Base-by-base conservation (phyloP, 2,797 vertebrate species). In the Acrossocheilus fasciatus region DNA sequence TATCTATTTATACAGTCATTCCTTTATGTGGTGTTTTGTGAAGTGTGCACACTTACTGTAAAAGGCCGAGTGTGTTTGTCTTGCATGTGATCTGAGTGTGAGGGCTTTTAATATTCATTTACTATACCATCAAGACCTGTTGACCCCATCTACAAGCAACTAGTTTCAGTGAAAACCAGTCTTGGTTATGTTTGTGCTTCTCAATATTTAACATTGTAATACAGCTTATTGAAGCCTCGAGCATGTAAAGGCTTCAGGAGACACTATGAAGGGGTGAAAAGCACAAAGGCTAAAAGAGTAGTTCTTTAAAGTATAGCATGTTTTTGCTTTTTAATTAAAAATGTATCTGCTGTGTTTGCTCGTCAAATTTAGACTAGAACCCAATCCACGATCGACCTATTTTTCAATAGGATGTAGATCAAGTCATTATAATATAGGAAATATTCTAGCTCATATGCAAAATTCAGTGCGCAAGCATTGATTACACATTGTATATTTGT, bases 311-410 rank as follows among this genome's bases (percentile, higher is more conserved):
- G 93, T 91, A 91, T 93, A 93, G 92, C 91, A 93, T 90, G 92
- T 90, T 89, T 94, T 91, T 92, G 90, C 88, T 91, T 89, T 92
- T 92, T 15, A 59, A 82, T 89, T 5, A 91, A 52, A 83, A 73
- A 92, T 66, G 23, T 81, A 77, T 92, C 92, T 93, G 91, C 92
- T 93, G 91, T 92, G 90, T 95, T 90, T 93, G 92, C 93, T 92
- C 92, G 92, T 95, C 93, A 92, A 92, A 91, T 90, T 86, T 91
- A 93, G 91, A 93, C 93, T 93, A 94, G 93, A 94, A 88, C 90
- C 94, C 68, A 39, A 73, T 93, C 92, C 52, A 88, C 12, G 26
- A 59, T 78, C 43, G 2, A 54, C 66, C 69, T 41, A 6, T 78
- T 83, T 79, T 80, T 68, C 6, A 69, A 43, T 84, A 74, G 64